Conservation (phyloP, 2,888 invertebrate genomes). For the Hesperia comma region DNA sequence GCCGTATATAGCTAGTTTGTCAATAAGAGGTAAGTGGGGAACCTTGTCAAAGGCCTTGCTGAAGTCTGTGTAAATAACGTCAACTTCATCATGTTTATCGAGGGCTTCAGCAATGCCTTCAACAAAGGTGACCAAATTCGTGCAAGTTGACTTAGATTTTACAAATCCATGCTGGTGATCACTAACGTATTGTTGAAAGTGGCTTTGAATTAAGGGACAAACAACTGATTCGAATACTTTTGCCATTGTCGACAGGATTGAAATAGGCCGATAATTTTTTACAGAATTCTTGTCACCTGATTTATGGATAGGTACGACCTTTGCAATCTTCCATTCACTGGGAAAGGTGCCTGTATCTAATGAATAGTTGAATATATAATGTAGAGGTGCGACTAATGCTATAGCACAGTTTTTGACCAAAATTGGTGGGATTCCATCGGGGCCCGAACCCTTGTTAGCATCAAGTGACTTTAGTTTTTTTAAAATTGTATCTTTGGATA, state of each 20-base stretch:
- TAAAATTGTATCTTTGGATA: neutral
- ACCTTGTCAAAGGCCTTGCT: slow-evolving; percentile 35
- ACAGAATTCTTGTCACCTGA: slow-evolving; percentile 12
- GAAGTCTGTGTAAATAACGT: slow-evolving; percentile 36
- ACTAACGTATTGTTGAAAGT: slow-evolving; percentile 22
- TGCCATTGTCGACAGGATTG: slow-evolving; percentile 14
- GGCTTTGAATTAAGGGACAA: slow-evolving; percentile 8
- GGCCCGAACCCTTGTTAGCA: slow-evolving; percentile 2
- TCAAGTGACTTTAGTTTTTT: slow-evolving; percentile 1
- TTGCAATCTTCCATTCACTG: slow-evolving; percentile 12
- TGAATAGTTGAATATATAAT: slow-evolving; percentile 17
- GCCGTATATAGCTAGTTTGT: slow-evolving; percentile 22
- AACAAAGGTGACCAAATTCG: slow-evolving; percentile 4
- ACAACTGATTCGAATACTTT: slow-evolving; percentile 38
- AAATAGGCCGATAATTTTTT: slow-evolving; percentile 2
- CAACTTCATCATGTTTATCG: slow-evolving; percentile 16
- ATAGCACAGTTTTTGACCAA: slow-evolving; percentile 5
- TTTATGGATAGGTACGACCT: slow-evolving; percentile 11
- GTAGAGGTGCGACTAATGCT: slow-evolving; percentile 3
- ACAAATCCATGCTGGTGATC: slow-evolving; percentile 14
- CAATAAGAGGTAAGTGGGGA: slow-evolving; percentile 7
- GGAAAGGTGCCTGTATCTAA: slow-evolving; percentile 5
- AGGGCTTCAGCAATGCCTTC: slow-evolving; percentile 1
- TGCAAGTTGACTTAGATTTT: neutral
- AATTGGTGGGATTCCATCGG: slow-evolving; percentile 18